phyloP scores from a whole-genome alignment of 1,140 invertebrate species.

The Listronotus bonariensis region DNA sequence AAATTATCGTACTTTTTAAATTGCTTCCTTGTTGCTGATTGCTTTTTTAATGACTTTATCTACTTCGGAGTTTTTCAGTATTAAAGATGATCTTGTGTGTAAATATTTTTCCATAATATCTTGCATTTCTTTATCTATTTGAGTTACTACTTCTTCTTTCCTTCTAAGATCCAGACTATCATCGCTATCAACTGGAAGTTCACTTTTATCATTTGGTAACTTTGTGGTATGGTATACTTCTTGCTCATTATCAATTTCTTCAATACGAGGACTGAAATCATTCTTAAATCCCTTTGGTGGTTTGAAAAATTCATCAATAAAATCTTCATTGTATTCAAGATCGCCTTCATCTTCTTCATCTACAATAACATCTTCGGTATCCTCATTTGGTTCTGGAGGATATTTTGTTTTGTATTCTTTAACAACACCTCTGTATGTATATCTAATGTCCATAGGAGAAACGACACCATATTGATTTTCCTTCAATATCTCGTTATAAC shows the following conservation, averaged over 20 bases:
- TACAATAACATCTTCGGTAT: constrained; percentile 4
- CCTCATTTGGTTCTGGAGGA: constrained; percentile 9
- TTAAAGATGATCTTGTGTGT: constrained; percentile 29
- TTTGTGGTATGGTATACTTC: neutral
- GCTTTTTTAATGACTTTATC: neutral
- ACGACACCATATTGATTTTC: constrained; percentile 40
- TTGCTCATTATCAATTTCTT: neutral
- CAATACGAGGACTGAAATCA: neutral
- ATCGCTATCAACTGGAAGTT: neutral
- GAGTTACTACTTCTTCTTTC: constrained; percentile 4
- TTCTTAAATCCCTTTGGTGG: constrained; percentile 1
- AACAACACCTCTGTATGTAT: constrained; percentile 34
- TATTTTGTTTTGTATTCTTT: constrained; percentile 37
- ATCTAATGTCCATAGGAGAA: constrained; percentile 26
- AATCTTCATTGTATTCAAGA: constrained; percentile 15
- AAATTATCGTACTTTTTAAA: constrained; percentile 23
- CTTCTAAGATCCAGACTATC: neutral
- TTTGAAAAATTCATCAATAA: constrained; percentile 34
- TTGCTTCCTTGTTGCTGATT: neutral
- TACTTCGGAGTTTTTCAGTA: constrained; percentile 21
- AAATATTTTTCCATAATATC: constrained; percentile 38
- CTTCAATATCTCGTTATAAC: constrained; percentile 18
- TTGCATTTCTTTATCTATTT: constrained; percentile 41
- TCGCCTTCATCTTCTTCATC: neutral
- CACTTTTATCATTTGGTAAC: neutral